Base-by-base conservation (phyloP, 2,888 invertebrate species). In the Tethea ocularis region DNA sequence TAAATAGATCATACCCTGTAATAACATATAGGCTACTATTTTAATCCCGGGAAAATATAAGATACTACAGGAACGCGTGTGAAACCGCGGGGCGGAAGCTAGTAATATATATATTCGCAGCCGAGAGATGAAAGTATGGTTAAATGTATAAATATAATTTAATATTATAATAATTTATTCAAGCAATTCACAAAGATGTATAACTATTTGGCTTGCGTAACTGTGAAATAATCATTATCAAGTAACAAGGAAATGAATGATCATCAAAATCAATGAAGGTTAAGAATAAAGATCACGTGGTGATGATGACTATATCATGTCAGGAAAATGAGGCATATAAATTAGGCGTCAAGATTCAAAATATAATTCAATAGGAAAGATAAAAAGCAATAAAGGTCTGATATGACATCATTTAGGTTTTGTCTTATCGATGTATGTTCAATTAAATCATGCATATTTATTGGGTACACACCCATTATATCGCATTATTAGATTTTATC, bases 161-260 rank as follows among this genome's bases (percentile, higher is more conserved):
- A 38, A 7, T n/a, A 3, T 2, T 38, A 41, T 17, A 41, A 17
- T 7, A 20, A 20, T n/a, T 46, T 46, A 20, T 17, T 8, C 7
- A 46, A 20, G 20, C 6, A 20, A 1, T 46, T 59, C 59, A 67
- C 67, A 62, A 57, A 61, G 61, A 73, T 61, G 58, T 57, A 63
- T 33, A 65, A 53, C 67, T 61, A 58, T 59, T 55, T 61, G 52
- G 62, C 61, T 74, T 77, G 64, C 71, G 74, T 69, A 71, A 75
- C 61, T 68, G 62, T 72, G 68, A 63, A 67, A 70, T 72, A 71
- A 74, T 73, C 68, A 76, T 77, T 77, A 75, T 72, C 73, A 61
- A 60, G 66, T 62, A 68, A 73, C 64, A 69, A 75, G 77, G 79
- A 82, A 80, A 68, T 64, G 54, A 41, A 63, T 59, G 61, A 71